Evolutionary conservation across 2,888 invertebrate species (phyloP).

Genomic region (Enchytraeus crypticus): DNA sequence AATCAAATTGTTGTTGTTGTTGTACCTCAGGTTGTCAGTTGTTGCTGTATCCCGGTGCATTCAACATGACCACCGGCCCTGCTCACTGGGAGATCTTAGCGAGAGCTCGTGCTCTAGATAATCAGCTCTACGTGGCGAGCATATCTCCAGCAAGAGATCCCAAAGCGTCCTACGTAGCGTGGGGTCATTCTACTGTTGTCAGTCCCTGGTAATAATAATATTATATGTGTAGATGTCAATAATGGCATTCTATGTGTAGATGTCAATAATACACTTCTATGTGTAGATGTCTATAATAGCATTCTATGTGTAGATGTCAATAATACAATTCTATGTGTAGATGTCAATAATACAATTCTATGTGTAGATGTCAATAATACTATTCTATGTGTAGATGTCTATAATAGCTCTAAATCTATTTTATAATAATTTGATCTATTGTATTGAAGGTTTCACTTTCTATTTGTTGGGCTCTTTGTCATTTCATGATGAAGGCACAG

Average conservation of each 20-base stretch:
- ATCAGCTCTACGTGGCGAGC: slow-evolving; percentile 76
- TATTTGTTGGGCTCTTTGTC: too few relatives aligned
- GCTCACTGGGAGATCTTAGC: slow-evolving; percentile 82
- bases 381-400: too few relatives aligned
- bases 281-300: not conserved
- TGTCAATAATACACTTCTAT: not conserved
- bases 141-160: slow-evolving; percentile 72
- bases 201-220: slow-evolving; percentile 60
- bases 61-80: slow-evolving; percentile 92
- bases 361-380: too few relatives aligned
- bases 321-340: not conserved
- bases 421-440: too few relatives aligned
- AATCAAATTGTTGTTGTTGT: too few relatives aligned
- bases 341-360: not conserved
- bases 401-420: too few relatives aligned
- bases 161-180: slow-evolving; percentile 69
- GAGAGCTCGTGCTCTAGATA: slow-evolving; percentile 73
- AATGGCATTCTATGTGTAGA: not conserved
- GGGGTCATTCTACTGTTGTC: slow-evolving; percentile 75
- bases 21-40: slow-evolving; percentile 65
- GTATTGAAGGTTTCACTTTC: too few relatives aligned
- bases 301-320: not conserved
- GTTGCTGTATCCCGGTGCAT: slow-evolving; percentile 84
- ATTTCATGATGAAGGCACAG: too few relatives aligned
- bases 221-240: not conserved